Conservation (phyloP, 2,888 invertebrate species). For the Dimorphilus gyrociliatus region DNA sequence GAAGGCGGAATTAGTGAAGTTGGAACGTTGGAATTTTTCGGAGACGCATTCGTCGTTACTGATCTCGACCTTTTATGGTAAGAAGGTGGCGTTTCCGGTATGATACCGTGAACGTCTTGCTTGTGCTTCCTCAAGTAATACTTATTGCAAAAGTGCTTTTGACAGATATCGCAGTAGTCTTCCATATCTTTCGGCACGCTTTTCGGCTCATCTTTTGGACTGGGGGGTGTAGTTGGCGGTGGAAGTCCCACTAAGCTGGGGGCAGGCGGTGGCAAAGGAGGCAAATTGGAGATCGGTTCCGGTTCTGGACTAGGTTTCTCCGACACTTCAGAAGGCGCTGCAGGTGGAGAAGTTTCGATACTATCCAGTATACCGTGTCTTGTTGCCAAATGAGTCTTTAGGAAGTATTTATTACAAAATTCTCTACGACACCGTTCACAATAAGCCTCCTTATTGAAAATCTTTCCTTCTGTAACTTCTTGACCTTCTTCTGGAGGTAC, state of each 20-base stretch:
- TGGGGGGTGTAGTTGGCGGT: background rate
- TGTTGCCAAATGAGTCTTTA: constrained; percentile 93
- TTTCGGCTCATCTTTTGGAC: constrained; percentile 7
- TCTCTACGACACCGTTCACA: constrained; percentile 95
- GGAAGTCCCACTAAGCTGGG: background rate
- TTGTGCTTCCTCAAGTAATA: constrained; percentile 40
- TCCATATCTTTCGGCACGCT: constrained; percentile 25
- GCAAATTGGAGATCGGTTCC: constrained; percentile 2
- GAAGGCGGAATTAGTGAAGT: constrained; percentile 2
- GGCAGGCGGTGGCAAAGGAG: constrained; percentile 2
- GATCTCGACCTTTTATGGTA: background rate
- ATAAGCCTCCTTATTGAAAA: constrained; percentile 90
- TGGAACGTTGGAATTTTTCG: background rate
- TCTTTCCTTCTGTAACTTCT: constrained; percentile 31
- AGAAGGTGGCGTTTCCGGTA: constrained; percentile 4
- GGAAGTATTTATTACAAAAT: constrained; percentile 94
- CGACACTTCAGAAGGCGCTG: too few species aligned
- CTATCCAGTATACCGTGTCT: constrained; percentile 64
- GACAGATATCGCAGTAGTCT: constrained; percentile 38
- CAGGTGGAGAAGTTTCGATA: constrained; percentile 8
- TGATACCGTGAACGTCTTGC: constrained; percentile 37
- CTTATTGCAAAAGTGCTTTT: constrained; percentile 40
- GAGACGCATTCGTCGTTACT: constrained; percentile 5
- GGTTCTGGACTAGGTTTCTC: constrained; percentile 4
- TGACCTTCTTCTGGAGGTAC: background rate